Conservation (phyloP, 2,797 vertebrate species). For the Megaceryle alcyon region DNA sequence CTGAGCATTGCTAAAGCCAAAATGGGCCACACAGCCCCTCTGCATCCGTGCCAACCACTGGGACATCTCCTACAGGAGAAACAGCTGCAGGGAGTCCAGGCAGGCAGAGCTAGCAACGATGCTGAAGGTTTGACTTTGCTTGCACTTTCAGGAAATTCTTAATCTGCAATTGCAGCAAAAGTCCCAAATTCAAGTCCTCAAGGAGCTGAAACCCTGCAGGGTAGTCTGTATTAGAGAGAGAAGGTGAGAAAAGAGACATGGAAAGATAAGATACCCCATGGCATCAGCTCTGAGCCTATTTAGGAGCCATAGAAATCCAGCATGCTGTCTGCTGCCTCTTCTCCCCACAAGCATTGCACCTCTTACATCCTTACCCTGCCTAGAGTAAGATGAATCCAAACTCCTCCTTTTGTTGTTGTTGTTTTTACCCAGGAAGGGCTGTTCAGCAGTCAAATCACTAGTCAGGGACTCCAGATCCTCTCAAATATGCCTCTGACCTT, state of each 20-base stretch:
- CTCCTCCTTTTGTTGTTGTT: neutral
- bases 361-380: neutral
- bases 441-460: neutral
- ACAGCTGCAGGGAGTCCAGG: neutral
- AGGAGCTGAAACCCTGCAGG: neutral
- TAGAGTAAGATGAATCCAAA: neutral
- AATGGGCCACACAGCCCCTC: neutral
- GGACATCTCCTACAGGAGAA: neutral
- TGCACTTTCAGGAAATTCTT: neutral
- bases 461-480: neutral
- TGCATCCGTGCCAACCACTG: neutral
- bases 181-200: neutral
- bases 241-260: neutral
- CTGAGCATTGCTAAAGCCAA: neutral
- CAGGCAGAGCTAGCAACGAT: neutral
- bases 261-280: neutral
- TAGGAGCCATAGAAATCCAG: neutral
- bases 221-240: neutral
- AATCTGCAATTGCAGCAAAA: neutral
- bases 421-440: neutral
- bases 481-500: neutral
- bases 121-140: neutral
- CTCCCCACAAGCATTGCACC: neutral
- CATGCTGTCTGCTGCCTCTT: neutral
- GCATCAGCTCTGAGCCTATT: neutral